These are phyloP conservation scores for Melanerpes formicivorus DNA, from an alignment of 2,113 vertebrate genomes.

Conservation along the genomic window DNA sequence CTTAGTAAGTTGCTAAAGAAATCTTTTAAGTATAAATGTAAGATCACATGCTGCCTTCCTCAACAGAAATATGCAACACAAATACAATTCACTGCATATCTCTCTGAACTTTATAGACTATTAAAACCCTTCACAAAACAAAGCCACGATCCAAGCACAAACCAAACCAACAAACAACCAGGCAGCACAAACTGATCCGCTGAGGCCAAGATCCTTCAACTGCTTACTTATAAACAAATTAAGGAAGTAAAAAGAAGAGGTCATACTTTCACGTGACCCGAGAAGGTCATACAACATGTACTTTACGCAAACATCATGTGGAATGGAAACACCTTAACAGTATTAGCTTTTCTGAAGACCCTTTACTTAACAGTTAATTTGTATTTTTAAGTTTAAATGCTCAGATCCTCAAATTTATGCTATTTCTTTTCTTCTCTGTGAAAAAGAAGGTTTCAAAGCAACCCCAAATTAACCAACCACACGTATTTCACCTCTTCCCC, in stretches of 20 bases:
- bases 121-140: neutral
- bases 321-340: neutral
- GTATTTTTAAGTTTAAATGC: neutral
- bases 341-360: neutral
- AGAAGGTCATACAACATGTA: neutral
- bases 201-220: neutral
- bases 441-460: neutral
- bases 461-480: neutral
- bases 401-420: neutral
- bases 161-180: neutral
- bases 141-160: neutral
- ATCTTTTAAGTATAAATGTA: neutral
- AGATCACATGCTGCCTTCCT: neutral
- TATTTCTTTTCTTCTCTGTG: neutral
- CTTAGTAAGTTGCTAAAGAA: neutral
- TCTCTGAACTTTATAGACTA: neutral
- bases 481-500: neutral
- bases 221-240: constrained; percentile 24
- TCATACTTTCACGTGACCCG: constrained; percentile 32
- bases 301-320: neutral
- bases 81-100: neutral
- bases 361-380: neutral
- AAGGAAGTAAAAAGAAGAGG: constrained; percentile 26
- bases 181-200: neutral
- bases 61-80: neutral